Base-by-base conservation (phyloP, 2,113 vertebrate genomes). In the Daboia siamensis region DNA sequence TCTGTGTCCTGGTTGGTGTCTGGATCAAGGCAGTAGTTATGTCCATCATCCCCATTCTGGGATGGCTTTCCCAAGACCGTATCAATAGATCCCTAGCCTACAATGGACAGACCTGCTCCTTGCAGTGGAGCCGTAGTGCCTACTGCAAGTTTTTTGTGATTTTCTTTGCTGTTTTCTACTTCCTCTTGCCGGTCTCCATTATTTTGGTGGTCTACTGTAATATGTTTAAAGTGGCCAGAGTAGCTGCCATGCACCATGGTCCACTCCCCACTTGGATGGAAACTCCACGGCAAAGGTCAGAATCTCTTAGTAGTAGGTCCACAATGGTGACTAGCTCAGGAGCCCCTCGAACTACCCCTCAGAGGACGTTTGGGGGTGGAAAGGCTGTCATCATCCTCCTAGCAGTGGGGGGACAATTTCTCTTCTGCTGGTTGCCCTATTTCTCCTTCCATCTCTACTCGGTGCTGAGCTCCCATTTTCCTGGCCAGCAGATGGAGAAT, bases 191-290 rank as follows among this genome's bases (percentile, higher is more conserved):
- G 2, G 95, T 99, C 95, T 97, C 99, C 93, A 98, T 99, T 96
- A 99, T 99, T 59, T 97, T 99, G 51, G 98, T 99, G 95, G 99
- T 99, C 64, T 99, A 99, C 97, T 99, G 99, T 96, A 98, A 98
- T 97, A 99, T 99, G 99, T 99, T 99, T 97, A 99, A 98, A 94
- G 99, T 99, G 94, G 99, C 99, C 0, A 98, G 99, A 1, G 98
- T 99, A 92, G 99, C 99, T 0, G 98, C 99, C 96, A 98, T 99
- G 98, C 99, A 99, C 95, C 99, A 98, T 0, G 99, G 99, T 24
- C 99, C 98, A 0, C 97, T 98, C 24, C 98, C 98, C 90, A 99
- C 98, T 0, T 99, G 98, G 99, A 98, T 98, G 98, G 99, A 99
- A 95, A 98, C 98, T 0, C 98, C 98, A 0, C 97, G 98, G 1